Conservation (phyloP, 2,888 invertebrate species). For the Protonemura montana region DNA sequence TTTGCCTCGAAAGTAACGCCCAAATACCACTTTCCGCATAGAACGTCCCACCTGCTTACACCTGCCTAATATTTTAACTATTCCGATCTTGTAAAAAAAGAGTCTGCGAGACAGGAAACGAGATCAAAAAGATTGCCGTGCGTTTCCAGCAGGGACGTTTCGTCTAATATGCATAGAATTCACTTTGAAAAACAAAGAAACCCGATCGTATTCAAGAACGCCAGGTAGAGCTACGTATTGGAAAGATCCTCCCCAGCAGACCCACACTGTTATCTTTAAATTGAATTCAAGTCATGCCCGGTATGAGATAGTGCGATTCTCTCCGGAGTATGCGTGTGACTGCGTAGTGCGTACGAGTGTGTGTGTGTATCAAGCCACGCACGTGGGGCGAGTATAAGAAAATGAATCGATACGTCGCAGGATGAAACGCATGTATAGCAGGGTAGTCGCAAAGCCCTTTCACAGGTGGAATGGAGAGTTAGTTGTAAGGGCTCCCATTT, state of each 20-base stretch:
- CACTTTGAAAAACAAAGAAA: neutral
- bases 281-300: neutral
- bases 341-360: neutral
- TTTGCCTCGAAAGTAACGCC: too few species aligned
- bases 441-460: neutral
- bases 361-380: neutral
- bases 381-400: neutral
- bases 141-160: neutral
- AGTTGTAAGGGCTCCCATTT: conserved; percentile 17
- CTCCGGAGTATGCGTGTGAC: neutral
- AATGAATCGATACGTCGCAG: conserved; percentile 2
- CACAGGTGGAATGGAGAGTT: conserved; percentile 18
- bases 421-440: neutral
- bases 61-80: neutral
- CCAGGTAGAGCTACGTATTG: neutral
- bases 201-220: neutral
- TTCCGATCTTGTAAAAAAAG: neutral
- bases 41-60: neutral
- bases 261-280: neutral
- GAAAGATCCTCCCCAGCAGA: neutral
- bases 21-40: too few species aligned
- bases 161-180: conserved; percentile 7
- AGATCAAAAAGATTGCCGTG: neutral
- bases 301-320: conserved; percentile 17
- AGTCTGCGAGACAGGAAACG: neutral